These are phyloP conservation scores for Zele albiditarsus DNA, from an alignment of 2,888 invertebrate genomes.

Conservation along the genomic window DNA sequence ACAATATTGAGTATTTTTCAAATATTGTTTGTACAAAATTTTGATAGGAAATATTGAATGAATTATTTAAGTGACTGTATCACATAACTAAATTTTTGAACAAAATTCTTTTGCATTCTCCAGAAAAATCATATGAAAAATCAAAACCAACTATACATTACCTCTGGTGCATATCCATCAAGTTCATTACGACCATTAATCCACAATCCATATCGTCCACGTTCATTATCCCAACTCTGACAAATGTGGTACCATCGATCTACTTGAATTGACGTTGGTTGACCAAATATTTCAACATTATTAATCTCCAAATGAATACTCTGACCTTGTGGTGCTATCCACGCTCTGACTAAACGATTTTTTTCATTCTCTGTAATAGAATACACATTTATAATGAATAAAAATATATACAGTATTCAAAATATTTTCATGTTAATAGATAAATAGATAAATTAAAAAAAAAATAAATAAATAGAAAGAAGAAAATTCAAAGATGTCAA, in stretches of 20 bases:
- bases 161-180: slow-evolving; percentile 69
- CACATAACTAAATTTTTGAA: no score
- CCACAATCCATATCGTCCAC: slow-evolving; percentile 79
- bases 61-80: no score
- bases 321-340: slow-evolving; percentile 77
- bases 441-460: neutral
- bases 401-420: neutral
- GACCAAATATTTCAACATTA: slow-evolving; percentile 73
- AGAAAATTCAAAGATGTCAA: neutral
- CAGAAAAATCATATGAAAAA: neutral
- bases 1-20: no score
- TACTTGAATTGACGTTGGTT: slow-evolving; percentile 59
- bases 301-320: slow-evolving; percentile 77
- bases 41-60: no score
- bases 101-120: no score
- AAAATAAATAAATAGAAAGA: neutral
- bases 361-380: slow-evolving; percentile 75
- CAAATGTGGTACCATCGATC: slow-evolving; percentile 80
- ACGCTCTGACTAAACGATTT: slow-evolving; percentile 75
- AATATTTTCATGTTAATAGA: no score
- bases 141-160: slow-evolving; percentile 46
- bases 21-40: no score
- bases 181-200: slow-evolving; percentile 76
- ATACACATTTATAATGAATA: slow-evolving; percentile 23
- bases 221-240: slow-evolving; percentile 78